These are phyloP conservation scores for Apoderus coryli DNA, from an alignment of 2,888 invertebrate genomes.

Conservation along the genomic window DNA sequence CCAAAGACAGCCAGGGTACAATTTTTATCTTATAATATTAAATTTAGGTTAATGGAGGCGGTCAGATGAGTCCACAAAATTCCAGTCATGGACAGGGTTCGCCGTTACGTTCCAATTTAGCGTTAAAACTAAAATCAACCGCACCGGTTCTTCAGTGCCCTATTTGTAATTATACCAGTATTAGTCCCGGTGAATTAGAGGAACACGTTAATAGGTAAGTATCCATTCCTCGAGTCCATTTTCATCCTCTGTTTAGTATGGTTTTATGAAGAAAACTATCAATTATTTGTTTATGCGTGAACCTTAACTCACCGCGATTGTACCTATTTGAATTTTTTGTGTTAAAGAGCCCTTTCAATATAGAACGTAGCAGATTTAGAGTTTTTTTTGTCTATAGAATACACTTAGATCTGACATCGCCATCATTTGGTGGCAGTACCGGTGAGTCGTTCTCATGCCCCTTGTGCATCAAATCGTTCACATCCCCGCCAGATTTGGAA, in stretches of 20 bases:
- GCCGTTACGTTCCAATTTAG: slow-evolving; percentile 55
- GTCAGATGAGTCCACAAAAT: slow-evolving; percentile 29
- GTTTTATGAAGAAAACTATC: slow-evolving; percentile 7
- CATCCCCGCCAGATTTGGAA: slow-evolving; percentile 63
- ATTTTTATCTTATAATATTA: slow-evolving; percentile 1
- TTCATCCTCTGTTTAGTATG: slow-evolving; percentile 1
- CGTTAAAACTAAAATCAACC: slow-evolving; percentile 49
- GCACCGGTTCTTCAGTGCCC: slow-evolving; percentile 49
- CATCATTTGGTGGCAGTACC: slow-evolving; percentile 41
- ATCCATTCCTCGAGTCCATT: no score
- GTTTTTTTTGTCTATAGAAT: no score
- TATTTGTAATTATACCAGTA: slow-evolving; percentile 61
- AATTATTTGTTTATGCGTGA: no score
- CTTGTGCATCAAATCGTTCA: slow-evolving; percentile 57
- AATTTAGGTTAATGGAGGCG: slow-evolving; percentile 30
- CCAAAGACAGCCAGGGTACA: no score
- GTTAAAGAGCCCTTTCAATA: no score
- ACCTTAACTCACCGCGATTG: no score
- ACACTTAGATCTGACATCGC: slow-evolving; percentile 70
- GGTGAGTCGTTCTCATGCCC: slow-evolving; percentile 56
- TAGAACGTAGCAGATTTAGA: no score
- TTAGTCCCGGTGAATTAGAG: slow-evolving; percentile 57
- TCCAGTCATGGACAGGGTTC: slow-evolving; percentile 56
- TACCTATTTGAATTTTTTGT: no score
- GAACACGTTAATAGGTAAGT: slow-evolving; percentile 58